A percentile compares a stretch with the other conserved stretches of the same genome.
phyloP scores from a whole-genome alignment of 2,888 invertebrate species.

The Trachelus troglodyta region DNA sequence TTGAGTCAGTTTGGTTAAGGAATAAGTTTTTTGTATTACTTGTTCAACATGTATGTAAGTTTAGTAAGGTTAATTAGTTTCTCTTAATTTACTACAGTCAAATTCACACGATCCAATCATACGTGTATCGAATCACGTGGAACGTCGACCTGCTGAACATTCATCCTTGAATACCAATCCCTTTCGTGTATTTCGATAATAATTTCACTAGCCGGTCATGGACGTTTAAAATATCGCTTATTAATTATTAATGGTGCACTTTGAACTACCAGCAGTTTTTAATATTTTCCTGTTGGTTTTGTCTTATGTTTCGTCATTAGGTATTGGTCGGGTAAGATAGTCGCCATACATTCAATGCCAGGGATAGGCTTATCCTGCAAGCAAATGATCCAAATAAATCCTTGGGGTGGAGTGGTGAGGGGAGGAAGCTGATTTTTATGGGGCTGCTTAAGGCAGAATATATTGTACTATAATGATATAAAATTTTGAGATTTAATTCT shows the following conservation, averaged over 20 bases:
- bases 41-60: not conserved
- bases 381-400: not conserved
- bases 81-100: not conserved
- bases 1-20: not conserved
- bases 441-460: not conserved
- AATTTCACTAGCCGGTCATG: not conserved
- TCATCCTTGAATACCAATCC: not conserved
- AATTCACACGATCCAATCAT: not conserved
- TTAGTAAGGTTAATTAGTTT: not conserved
- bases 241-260: conserved; percentile 18
- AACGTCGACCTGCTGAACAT: not conserved
- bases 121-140: not conserved
- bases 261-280: conserved; percentile 8
- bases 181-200: not conserved
- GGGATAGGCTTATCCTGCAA: not conserved
- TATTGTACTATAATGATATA: not conserved
- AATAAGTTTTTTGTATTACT: not conserved
- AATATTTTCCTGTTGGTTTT: conserved; percentile 16
- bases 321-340: not conserved
- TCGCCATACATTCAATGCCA: not conserved
- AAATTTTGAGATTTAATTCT: not conserved
- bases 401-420: not conserved
- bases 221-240: conserved; percentile 8
- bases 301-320: conserved; percentile 17
- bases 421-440: not conserved